Evolutionary conservation across 2,797 vertebrate species (phyloP).

Genomic region (Microchirus variegatus): DNA sequence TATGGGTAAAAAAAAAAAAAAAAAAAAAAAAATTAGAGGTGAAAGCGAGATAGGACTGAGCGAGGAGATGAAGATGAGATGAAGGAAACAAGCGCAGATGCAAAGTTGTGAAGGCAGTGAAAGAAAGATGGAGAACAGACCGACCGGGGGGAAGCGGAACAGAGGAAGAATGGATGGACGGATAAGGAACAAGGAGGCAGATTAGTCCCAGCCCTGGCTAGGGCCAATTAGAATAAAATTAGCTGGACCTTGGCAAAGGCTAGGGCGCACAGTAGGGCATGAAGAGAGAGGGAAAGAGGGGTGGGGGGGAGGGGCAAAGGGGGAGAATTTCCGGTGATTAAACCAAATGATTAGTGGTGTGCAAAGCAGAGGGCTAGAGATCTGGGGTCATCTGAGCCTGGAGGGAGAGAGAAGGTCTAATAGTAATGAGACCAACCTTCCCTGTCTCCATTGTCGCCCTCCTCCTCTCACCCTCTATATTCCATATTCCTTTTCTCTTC

Average conservation of each 20-base stretch:
- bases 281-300: slow-evolving; percentile 50
- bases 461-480: slow-evolving; percentile 36
- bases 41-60: slow-evolving; percentile 50
- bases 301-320: slow-evolving; percentile 48
- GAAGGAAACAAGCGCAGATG: slow-evolving; percentile 47
- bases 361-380: slow-evolving; percentile 69
- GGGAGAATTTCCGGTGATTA: slow-evolving; percentile 76
- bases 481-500: slow-evolving; percentile 10
- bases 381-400: slow-evolving; percentile 76
- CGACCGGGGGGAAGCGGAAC: slow-evolving; percentile 32
- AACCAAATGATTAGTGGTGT: slow-evolving; percentile 79
- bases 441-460: slow-evolving; percentile 43
- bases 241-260: slow-evolving; percentile 86
- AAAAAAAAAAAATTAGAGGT: slow-evolving; percentile 58
- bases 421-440: slow-evolving; percentile 83
- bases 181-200: slow-evolving; percentile 76
- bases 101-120: slow-evolving; percentile 40
- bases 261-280: slow-evolving; percentile 77
- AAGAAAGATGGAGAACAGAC: slow-evolving; percentile 28
- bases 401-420: slow-evolving; percentile 75
- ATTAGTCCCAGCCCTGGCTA: slow-evolving; percentile 74
- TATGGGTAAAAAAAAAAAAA: slow-evolving; percentile 36
- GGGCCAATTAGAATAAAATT: slow-evolving; percentile 85
- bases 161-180: slow-evolving; percentile 32
- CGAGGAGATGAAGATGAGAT: slow-evolving; percentile 50